These are phyloP conservation scores for Carposina sasakii DNA, from an alignment of 1,140 invertebrate species.

Conservation along the genomic window DNA sequence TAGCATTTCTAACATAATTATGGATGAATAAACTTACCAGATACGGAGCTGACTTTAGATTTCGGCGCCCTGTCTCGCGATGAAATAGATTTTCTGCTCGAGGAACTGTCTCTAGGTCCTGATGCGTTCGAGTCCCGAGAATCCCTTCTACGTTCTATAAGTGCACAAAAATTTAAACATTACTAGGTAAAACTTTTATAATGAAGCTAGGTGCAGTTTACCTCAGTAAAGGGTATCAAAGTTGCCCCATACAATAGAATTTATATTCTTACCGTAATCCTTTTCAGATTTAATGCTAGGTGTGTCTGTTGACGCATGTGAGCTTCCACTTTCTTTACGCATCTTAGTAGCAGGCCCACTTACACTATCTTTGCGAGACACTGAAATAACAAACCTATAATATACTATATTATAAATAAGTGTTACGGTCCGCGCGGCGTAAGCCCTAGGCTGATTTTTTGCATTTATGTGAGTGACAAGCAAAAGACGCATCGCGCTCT, in stretches of 20 bases:
- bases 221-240: too few species aligned
- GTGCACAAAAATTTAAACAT: too few species aligned
- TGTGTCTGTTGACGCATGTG: slow-evolving; percentile 61
- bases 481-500: slow-evolving; percentile 24
- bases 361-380: slow-evolving; percentile 58
- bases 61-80: slow-evolving; percentile 49
- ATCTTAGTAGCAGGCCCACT: slow-evolving; percentile 52
- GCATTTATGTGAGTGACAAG: too few species aligned
- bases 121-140: slow-evolving; percentile 64
- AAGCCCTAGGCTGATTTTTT: too few species aligned
- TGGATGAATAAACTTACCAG: slow-evolving; percentile 12
- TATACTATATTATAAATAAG: too few species aligned
- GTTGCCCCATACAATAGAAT: too few species aligned
- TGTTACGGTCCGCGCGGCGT: too few species aligned
- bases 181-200: background rate
- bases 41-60: slow-evolving; percentile 32
- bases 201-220: too few species aligned
- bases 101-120: slow-evolving; percentile 48
- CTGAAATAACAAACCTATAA: too few species aligned
- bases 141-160: slow-evolving; percentile 52
- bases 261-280: slow-evolving; percentile 49
- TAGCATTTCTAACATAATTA: too few species aligned
- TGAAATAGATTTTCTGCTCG: slow-evolving; percentile 48
- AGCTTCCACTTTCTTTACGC: slow-evolving; percentile 64
- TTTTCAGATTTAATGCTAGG: slow-evolving; percentile 65